Evolutionary conservation across 1,140 invertebrate species (phyloP).

Genomic region (Pseudomyrmex gracilis): DNA sequence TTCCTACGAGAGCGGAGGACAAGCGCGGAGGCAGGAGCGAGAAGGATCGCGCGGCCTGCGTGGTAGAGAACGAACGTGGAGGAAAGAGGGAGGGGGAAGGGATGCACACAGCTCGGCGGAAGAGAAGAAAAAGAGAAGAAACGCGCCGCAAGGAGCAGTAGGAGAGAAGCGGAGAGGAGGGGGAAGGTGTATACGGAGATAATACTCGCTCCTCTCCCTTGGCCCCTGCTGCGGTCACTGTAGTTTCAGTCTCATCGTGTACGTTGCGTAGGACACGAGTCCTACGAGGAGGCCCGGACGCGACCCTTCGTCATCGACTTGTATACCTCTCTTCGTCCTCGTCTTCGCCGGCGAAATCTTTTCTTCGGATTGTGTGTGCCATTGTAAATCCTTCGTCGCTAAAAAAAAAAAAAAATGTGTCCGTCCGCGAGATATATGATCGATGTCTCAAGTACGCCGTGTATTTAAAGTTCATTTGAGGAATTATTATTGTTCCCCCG

Average conservation of each 20-base stretch:
- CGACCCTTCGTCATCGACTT: not conserved
- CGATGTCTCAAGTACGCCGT: no score
- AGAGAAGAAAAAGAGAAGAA: slow-evolving; percentile 53
- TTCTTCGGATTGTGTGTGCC: not conserved
- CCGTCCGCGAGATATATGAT: no score
- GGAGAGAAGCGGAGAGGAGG: no score
- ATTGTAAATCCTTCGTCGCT: not conserved
- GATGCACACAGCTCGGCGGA: slow-evolving; percentile 52
- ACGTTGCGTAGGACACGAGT: slow-evolving; percentile 69
- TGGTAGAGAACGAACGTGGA: slow-evolving; percentile 58
- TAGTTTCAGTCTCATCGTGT: slow-evolving; percentile 75
- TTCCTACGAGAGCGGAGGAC: not conserved
- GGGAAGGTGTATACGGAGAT: slow-evolving; percentile 60
- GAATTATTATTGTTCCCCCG: no score
- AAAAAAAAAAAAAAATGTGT: no score
- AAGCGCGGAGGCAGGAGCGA: slow-evolving; percentile 7
- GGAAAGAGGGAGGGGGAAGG: slow-evolving; percentile 57
- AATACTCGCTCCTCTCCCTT: slow-evolving; percentile 67
- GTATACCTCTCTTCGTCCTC: not conserved
- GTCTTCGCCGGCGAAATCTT: not conserved
- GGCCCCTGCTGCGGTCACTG: slow-evolving; percentile 71
- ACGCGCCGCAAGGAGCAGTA: not conserved
- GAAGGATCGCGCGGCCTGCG: slow-evolving; percentile 46
- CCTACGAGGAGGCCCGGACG: no score
- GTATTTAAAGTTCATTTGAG: no score